These are phyloP conservation scores for Phalacrocorax aristotelis DNA, from an alignment of 2,113 vertebrate species.

Conservation along the genomic window DNA sequence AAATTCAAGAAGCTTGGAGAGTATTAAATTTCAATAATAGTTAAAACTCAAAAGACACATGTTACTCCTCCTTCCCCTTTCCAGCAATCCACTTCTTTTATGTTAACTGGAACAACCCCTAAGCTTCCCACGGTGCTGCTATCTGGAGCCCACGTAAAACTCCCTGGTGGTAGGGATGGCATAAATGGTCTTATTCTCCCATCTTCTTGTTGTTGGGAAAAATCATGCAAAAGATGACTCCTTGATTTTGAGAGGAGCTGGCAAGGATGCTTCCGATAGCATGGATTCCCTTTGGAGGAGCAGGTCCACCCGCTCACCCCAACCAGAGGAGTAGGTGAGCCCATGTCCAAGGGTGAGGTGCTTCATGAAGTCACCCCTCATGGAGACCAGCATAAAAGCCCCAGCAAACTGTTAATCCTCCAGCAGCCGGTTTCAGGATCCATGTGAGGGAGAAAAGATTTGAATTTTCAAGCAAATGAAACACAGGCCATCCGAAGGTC, in stretches of 20 bases:
- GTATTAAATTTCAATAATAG: background rate
- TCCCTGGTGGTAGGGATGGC: background rate
- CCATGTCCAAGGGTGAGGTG: rapidly evolving
- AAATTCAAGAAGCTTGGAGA: background rate
- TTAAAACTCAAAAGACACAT: background rate
- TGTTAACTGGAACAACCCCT: background rate
- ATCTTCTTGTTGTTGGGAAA: background rate
- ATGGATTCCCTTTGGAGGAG: background rate
- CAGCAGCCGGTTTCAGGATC: background rate
- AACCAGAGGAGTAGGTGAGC: background rate
- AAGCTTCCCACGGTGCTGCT: background rate
- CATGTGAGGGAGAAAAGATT: background rate
- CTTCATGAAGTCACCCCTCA: background rate
- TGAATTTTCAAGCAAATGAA: background rate
- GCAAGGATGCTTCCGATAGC: background rate
- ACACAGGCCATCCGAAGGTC: background rate
- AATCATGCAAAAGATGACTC: background rate
- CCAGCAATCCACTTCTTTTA: background rate
- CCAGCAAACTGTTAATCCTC: background rate
- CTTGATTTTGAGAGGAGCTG: background rate
- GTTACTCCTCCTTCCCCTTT: background rate
- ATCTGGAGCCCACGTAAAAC: rapidly evolving
- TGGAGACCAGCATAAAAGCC: background rate
- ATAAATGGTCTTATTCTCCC: background rate
- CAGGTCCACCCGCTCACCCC: background rate